Evolutionary conservation across 23 tunicate genomes (phyloP).

Genomic region (Styela plicata): DNA sequence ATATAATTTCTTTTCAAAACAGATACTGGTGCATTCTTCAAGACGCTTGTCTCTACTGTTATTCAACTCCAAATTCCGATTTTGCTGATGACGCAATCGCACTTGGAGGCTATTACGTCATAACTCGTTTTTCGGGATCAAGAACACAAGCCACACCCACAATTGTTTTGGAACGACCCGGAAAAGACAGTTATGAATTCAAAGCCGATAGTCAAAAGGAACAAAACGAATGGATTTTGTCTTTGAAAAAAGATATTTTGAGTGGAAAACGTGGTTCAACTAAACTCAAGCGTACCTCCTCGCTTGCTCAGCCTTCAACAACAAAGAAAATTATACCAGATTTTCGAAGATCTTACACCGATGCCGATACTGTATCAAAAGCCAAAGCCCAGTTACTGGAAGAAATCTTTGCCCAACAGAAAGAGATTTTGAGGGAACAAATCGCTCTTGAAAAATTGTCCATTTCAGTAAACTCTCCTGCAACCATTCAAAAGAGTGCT

Average conservation of each 20-base stretch:
- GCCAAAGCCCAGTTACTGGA: slow-evolving; percentile 11
- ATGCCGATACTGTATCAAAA: background rate
- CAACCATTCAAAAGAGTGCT: background rate
- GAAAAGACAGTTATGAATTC: slow-evolving; percentile 4
- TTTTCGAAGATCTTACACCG: background rate
- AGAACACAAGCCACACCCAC: background rate
- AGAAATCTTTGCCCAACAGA: slow-evolving; percentile 8
- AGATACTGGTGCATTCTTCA: slow-evolving; percentile 26
- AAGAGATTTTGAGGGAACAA: slow-evolving; percentile 19
- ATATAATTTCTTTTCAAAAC: too few species aligned
- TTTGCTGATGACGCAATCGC: slow-evolving; percentile 29
- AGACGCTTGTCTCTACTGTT: slow-evolving; percentile 25
- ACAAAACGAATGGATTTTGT: slow-evolving; percentile 12
- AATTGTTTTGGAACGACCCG: background rate
- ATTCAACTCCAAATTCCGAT: slow-evolving; percentile 1
- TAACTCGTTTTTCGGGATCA: background rate
- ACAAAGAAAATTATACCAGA: background rate
- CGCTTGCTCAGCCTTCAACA: background rate
- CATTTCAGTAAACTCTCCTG: background rate
- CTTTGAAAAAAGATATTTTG: background rate
- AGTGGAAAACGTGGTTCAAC: background rate
- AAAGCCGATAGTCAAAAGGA: background rate
- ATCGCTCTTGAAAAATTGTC: background rate
- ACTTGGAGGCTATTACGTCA: slow-evolving; percentile 15
- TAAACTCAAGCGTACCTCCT: background rate